Base-by-base conservation (phyloP, 1,140 invertebrate species). In the Zophobas morio region DNA sequence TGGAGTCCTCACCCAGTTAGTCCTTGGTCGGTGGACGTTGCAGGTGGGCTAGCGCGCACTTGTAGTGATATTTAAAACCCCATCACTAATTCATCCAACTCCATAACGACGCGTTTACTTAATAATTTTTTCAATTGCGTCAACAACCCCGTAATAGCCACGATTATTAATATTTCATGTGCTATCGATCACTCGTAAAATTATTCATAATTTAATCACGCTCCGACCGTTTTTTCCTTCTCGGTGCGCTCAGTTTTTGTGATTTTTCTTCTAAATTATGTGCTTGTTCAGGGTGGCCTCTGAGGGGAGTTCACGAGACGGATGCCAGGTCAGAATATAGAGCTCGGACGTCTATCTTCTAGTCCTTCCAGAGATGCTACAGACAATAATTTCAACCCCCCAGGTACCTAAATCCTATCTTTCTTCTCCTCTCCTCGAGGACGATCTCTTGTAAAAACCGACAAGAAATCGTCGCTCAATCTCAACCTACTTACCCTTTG, bases 281-380 rank as follows among this genome's bases (percentile, higher is more conserved):
- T 66, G 60, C 60, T 66, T 63, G 36, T 72, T 70, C 73, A 80
- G 76, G 76, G 74, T 78, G 76, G 77, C 54, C 76, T 70, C 72
- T 78, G 76, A 75, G 76, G 70, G 53, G 78, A 74, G 37, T 66
- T 75, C 74, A 73, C 70, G 49, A 49, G 74, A 78, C 79, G 79
- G 74, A 81, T 81, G 79, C 77, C 76, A 71, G 73, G 74, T 76
- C 78, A 81, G 72, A 81, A 72, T 74, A 80, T 81, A 72, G 80
- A 81, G 60, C 78, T 81, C 46, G 80, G 78, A 70, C 76, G 56
- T 60, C 75, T 81, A 56, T 57, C 78, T 34, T 42, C 76, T 71
- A 80, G 74, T 70, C 79, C 79, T 20, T 53, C 75, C 42, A 74
- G 49, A 73, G 73, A 63, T 60, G 32, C 70, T 53, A 57, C 75